Percentiles rank a stretch among this genome's conserved stretches.
Conservation (phyloP, 1,140 invertebrate genomes). For the Rhyzopertha dominica region DNA sequence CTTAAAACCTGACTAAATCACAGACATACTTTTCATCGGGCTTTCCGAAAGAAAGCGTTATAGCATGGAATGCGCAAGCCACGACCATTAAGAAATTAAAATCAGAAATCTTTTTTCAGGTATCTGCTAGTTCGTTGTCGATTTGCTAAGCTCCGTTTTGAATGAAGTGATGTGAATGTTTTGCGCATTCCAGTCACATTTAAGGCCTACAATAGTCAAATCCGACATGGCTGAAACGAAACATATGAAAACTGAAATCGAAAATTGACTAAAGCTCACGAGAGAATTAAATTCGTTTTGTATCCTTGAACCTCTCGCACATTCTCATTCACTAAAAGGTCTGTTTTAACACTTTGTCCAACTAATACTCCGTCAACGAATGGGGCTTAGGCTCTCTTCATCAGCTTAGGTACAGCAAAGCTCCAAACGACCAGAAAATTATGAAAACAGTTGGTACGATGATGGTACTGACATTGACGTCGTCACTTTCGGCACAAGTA, state of each 20-base stretch:
- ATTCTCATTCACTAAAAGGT: constrained; percentile 13
- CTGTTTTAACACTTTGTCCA: constrained; percentile 6
- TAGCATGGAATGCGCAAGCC: constrained; percentile 7
- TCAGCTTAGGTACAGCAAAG: constrained; percentile 32
- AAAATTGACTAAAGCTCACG: constrained; percentile 7
- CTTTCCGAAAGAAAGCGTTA: neutral
- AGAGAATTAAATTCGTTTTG: neutral
- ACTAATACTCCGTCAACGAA: constrained; percentile 33
- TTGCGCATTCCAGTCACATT: constrained; percentile 5
- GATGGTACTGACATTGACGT: constrained; percentile 24
- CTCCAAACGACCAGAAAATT: constrained; percentile 18
- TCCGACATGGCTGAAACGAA: neutral
- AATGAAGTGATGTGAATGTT: neutral
- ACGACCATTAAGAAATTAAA: neutral
- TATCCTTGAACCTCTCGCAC: neutral
- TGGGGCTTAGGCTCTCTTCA: constrained; percentile 33
- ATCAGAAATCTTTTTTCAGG: neutral
- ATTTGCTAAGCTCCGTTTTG: constrained; percentile 4
- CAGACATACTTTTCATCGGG: neutral
- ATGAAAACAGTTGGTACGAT: constrained; percentile 27
- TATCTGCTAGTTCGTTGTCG: neutral
- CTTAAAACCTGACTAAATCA: neutral
- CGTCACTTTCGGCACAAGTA: constrained; percentile 34
- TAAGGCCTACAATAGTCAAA: constrained; percentile 10
- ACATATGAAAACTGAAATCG: constrained; percentile 4